A percentile compares a stretch with the other conserved stretches of the same genome.
These are phyloP conservation scores for Benthosema pterotum DNA, from an alignment of 2,797 vertebrate species.

Conservation along the genomic window DNA sequence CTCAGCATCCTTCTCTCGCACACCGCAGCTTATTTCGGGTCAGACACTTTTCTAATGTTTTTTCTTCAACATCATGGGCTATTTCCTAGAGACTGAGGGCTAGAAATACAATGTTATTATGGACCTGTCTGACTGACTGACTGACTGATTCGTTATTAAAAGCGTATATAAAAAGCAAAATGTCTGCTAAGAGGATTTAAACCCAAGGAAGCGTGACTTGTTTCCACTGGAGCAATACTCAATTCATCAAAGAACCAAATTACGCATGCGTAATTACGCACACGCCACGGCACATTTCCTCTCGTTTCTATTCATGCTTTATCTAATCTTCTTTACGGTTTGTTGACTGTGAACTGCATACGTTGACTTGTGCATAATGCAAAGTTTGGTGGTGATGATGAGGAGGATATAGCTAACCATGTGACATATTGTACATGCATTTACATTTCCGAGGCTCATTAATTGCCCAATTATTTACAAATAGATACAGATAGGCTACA, in stretches of 20 bases:
- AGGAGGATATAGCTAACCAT: neutral
- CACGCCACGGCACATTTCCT: neutral
- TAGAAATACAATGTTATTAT: neutral
- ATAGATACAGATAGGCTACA: too few species aligned
- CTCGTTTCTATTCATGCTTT: neutral
- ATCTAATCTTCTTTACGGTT: neutral
- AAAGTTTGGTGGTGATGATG: neutral
- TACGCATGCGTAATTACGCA: constrained; percentile 58
- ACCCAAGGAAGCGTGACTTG: too few species aligned
- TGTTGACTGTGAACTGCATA: neutral
- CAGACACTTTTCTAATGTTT: constrained; percentile 49
- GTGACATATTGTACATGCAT: neutral
- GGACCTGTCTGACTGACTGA: neutral
- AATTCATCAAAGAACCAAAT: constrained; percentile 23
- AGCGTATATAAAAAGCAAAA: too few species aligned
- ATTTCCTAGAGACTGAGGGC: neutral
- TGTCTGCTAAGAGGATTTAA: too few species aligned
- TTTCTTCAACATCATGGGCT: constrained; percentile 4
- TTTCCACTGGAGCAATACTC: too few species aligned
- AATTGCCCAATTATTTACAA: too few species aligned
- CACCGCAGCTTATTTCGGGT: constrained; percentile 84
- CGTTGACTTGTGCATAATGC: neutral
- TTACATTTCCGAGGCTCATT: neutral
- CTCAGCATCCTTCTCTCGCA: constrained; percentile 84
- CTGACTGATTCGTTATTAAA: too few species aligned